Evolutionary conservation across 2,797 vertebrate species (phyloP).

Genomic region (Poeciliopsis presidionis): DNA sequence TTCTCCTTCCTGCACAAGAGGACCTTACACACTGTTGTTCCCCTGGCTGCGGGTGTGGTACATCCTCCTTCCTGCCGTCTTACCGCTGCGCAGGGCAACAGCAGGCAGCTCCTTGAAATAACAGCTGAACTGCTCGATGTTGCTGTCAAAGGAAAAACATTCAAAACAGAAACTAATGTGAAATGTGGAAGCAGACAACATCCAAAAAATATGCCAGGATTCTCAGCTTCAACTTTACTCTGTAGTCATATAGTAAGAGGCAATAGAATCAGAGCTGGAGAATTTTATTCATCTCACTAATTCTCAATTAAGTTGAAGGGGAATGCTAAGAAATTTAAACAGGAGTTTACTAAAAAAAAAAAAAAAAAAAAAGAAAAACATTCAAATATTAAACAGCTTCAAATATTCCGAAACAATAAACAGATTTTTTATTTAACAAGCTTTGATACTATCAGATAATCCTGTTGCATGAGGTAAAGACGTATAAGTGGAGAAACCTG

Average conservation of each 20-base stretch:
- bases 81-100: slow-evolving; percentile 95
- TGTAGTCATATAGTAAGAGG: background rate
- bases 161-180: background rate
- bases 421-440: background rate
- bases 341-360: background rate
- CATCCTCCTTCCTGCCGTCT: slow-evolving; percentile 93
- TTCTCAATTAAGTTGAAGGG: background rate
- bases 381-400: background rate
- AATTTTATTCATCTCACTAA: background rate
- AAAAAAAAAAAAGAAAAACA: background rate
- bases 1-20: slow-evolving; percentile 53
- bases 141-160: slow-evolving; percentile 79
- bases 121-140: slow-evolving; percentile 97
- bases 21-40: slow-evolving; percentile 95
- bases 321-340: background rate
- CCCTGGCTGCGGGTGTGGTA: slow-evolving; percentile 99
- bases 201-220: background rate
- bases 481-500: slow-evolving; percentile 29
- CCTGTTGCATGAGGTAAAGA: slow-evolving; percentile 9
- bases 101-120: slow-evolving; percentile 98
- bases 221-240: background rate
- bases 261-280: background rate
- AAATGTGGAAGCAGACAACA: background rate
- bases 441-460: slow-evolving; percentile 10
- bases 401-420: background rate